Base-by-base conservation (phyloP, 2,113 vertebrate genomes). In the Antechinus stuartii region DNA sequence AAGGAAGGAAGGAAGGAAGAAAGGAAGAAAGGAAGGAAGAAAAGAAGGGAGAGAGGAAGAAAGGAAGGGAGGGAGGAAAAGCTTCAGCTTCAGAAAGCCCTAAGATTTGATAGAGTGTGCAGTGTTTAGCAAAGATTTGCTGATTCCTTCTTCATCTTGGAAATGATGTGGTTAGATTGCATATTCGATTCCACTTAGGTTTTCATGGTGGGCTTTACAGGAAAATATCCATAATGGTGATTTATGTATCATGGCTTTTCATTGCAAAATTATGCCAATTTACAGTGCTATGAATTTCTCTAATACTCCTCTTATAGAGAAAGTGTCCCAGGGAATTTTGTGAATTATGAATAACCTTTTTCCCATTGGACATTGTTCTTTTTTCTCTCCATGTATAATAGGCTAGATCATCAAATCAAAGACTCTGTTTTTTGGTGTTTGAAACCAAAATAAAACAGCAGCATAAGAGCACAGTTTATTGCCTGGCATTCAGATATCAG, bases 291-390 rank as follows among this genome's bases (percentile, higher is more conserved):
- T 94, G 76, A 9, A 84, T 25, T 95, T 94, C 42, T 50, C 93
- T 95, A 93, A 90, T 61, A 42, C 35, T 95, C 47, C 91, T 27
- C 9, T 2, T 91, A 91, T 53, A 9, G n/a, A 42, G 68, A 56
- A 94, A 16, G 22, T 90, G 54, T 96, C 95, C 91, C 76, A 93
- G 92, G 53, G 94, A 89, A 84, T 90, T 16, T 95, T 93, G 93
- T 93, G 46, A 96, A 91, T 96, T 96, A 94, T 47, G 91, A 95
- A 90, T 94, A 92, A 96, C 89, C 94, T 90, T 95, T 90, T 84
- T 23, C 35, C 68, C 19, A 8, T 7, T 84, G 7, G 5, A 23
- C 35, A 8, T 42, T 84, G 68, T 84, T 84, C 16, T 84, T 84
- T 84, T 49, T 42, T 42, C n/a, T 42, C 5, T 84, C n/a, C 16